Percentiles rank a stretch among this genome's conserved stretches.
Evolutionary conservation across 2,797 vertebrate species (phyloP).

Genomic region (Fringilla coelebs): DNA sequence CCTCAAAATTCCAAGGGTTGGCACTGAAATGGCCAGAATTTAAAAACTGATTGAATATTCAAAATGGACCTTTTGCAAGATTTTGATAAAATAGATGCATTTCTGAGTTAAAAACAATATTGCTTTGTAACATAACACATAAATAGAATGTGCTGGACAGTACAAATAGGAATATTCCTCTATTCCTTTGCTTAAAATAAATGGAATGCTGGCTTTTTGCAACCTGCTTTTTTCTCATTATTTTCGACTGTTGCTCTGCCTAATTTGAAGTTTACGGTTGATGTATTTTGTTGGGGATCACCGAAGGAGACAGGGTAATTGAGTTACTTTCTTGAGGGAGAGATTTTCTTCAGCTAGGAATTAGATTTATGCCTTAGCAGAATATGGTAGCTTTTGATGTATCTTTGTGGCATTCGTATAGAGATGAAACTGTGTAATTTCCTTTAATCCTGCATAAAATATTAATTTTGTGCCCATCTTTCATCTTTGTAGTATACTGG

Average conservation of each 20-base stretch:
- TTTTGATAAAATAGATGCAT: neutral
- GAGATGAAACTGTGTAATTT: constrained; percentile 29
- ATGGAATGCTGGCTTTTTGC: accelerated
- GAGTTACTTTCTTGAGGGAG: neutral
- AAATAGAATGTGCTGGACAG: neutral
- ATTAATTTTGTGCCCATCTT: constrained; percentile 10
- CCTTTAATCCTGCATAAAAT: constrained; percentile 39
- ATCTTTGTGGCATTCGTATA: neutral
- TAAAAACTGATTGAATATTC: neutral
- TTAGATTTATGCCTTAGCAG: neutral
- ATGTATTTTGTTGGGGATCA: neutral
- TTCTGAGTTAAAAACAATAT: neutral
- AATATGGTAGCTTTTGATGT: constrained; percentile 19
- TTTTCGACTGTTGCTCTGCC: neutral
- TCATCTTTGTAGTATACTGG: neutral
- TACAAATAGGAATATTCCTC: neutral
- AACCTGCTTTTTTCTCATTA: neutral
- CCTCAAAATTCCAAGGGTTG: neutral
- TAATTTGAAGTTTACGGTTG: neutral
- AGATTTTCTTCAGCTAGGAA: neutral
- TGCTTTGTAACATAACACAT: neutral
- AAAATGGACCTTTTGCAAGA: neutral
- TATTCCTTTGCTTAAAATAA: neutral
- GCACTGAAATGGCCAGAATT: neutral
- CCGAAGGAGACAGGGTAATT: neutral